Evolutionary conservation across 1,140 invertebrate genomes (phyloP).

Genomic region (Belonocnema kinseyi): DNA sequence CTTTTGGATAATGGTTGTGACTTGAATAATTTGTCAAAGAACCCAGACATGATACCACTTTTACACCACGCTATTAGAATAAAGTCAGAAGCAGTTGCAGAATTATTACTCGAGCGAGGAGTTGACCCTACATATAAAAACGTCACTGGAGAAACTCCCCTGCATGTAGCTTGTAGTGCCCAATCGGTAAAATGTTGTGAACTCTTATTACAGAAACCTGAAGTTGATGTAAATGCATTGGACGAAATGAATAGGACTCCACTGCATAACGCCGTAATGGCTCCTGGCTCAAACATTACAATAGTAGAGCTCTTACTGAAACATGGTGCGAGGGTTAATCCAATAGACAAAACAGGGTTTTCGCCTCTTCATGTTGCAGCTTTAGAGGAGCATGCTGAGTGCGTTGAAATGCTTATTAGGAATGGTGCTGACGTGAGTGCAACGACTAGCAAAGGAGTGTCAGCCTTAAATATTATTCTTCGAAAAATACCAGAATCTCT

Average conservation of each 20-base stretch:
- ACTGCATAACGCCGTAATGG: constrained; percentile 78
- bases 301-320: constrained; percentile 77
- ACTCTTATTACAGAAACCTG: constrained; percentile 74
- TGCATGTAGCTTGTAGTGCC: constrained; percentile 79
- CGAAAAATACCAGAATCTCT: constrained; percentile 79
- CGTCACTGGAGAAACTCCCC: constrained; percentile 77
- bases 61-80: constrained; percentile 78
- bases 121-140: constrained; percentile 78
- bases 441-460: constrained; percentile 78
- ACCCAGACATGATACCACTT: constrained; percentile 70
- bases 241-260: constrained; percentile 78
- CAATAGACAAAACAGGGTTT: constrained; percentile 81
- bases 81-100: constrained; percentile 76
- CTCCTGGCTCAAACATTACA: constrained; percentile 69
- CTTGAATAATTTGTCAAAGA: constrained; percentile 41
- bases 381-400: constrained; percentile 78
- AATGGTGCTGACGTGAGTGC: constrained; percentile 81
- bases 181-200: constrained; percentile 77
- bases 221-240: constrained; percentile 77
- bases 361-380: constrained; percentile 83
- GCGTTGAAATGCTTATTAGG: constrained; percentile 79
- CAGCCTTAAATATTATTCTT: constrained; percentile 79
- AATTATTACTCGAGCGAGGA: constrained; percentile 79
- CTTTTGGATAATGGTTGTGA: constrained; percentile 76
- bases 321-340: constrained; percentile 76